These are phyloP conservation scores for Enoplosus armatus DNA, from an alignment of 2,797 vertebrate genomes.

Conservation along the genomic window DNA sequence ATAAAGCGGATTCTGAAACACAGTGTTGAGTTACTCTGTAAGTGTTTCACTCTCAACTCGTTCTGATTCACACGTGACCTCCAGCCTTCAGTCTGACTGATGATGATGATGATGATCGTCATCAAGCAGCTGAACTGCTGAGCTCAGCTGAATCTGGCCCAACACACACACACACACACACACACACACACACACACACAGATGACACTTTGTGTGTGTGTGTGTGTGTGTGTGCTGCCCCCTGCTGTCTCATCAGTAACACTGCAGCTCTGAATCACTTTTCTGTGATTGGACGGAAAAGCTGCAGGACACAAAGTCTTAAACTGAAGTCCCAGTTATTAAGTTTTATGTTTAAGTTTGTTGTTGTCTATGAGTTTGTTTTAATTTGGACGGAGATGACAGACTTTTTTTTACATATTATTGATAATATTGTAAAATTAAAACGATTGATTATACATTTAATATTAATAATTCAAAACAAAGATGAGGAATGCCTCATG, in stretches of 20 bases:
- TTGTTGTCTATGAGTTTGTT: too few relatives aligned
- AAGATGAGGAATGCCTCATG: fast-evolving
- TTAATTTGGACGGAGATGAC: too few relatives aligned
- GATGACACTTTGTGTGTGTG: background rate
- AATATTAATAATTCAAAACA: background rate
- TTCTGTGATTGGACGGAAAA: background rate
- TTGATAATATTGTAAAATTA: background rate
- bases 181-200: background rate
- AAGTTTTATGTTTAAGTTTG: background rate
- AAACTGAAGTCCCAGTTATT: background rate
- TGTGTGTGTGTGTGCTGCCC: slow-evolving; percentile 49
- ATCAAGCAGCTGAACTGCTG: slow-evolving; percentile 17
- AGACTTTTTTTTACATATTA: background rate
- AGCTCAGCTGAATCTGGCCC: slow-evolving; percentile 37
- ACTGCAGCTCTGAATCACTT: slow-evolving; percentile 6
- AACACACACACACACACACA: slow-evolving; percentile 5
- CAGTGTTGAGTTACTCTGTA: too few relatives aligned
- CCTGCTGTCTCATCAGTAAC: slow-evolving; percentile 34
- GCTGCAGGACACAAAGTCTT: background rate
- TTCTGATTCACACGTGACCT: too few relatives aligned
- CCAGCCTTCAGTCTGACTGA: background rate
- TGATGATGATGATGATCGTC: background rate
- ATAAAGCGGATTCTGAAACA: too few relatives aligned
- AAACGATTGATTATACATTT: background rate
- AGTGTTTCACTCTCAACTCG: background rate